phyloP scores from a whole-genome alignment of 2,888 invertebrate species.

The Drosophila kanekoi region DNA sequence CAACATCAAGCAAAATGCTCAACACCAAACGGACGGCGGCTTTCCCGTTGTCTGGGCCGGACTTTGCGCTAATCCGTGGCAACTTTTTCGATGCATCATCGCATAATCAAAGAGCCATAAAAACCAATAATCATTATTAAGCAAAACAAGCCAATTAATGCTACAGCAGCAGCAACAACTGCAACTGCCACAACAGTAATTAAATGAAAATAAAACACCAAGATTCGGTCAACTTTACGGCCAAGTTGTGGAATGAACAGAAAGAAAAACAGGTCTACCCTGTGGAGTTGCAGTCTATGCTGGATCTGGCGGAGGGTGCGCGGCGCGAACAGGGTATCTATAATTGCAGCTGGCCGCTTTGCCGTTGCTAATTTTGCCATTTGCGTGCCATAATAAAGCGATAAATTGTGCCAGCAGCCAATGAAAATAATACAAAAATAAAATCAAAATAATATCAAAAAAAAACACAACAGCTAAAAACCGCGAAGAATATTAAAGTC shows the following conservation, averaged over 20 bases:
- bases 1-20: conserved; percentile 55
- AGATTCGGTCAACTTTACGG: conserved; percentile 69
- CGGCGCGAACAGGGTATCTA: conserved; percentile 8
- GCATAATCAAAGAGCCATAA: conserved; percentile 80
- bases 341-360: conserved; percentile 55
- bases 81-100: conserved; percentile 76
- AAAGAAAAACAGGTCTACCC: conserved; percentile 62
- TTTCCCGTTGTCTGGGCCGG: conserved; percentile 53
- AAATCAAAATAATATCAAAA: conserved; percentile 10
- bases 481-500: conserved; percentile 58
- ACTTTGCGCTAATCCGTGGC: conserved; percentile 55
- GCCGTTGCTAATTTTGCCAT: conserved; percentile 68
- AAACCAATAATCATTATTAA: conserved; percentile 81
- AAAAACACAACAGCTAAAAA: conserved; percentile 22
- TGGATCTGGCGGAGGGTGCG: neutral
- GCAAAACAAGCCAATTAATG: conserved; percentile 79
- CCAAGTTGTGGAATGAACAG: conserved; percentile 28
- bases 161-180: conserved; percentile 36
- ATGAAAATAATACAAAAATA: conserved; percentile 5
- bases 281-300: conserved; percentile 14
- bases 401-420: conserved; percentile 59
- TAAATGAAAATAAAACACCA: conserved; percentile 78
- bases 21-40: conserved; percentile 25
- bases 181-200: conserved; percentile 58
- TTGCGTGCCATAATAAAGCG: conserved; percentile 73